These are phyloP conservation scores for Lates calcarifer DNA, from an alignment of 2,113 vertebrate genomes.

Conservation along the genomic window DNA sequence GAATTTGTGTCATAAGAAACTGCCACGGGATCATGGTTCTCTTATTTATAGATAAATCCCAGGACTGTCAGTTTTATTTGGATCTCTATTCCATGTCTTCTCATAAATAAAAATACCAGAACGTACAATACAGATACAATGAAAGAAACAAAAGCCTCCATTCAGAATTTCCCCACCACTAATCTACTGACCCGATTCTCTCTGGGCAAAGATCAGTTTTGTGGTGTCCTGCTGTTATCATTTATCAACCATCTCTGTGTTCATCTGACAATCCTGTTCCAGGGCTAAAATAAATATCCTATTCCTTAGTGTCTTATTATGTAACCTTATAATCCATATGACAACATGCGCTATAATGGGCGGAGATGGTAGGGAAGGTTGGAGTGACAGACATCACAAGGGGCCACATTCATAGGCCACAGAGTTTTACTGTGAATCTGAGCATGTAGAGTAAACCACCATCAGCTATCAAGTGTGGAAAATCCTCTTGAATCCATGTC, in stretches of 20 bases:
- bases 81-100: neutral
- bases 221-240: constrained; percentile 1
- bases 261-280: constrained; percentile 66
- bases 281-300: constrained; percentile 69
- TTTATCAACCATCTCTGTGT: constrained; percentile 44
- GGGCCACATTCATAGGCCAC: constrained; percentile 20
- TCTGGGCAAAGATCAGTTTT: neutral
- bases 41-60: neutral
- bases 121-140: neutral
- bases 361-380: neutral
- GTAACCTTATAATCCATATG: constrained; percentile 76
- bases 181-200: neutral
- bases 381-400: constrained; percentile 5
- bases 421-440: neutral
- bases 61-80: neutral
- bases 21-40: neutral
- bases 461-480: neutral
- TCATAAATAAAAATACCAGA: neutral
- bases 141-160: neutral
- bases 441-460: neutral
- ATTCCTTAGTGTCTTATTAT: constrained; percentile 69
- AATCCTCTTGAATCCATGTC: neutral
- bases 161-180: neutral
- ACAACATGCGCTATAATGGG: constrained; percentile 20
- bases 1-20: neutral